Evolutionary conservation across 2,113 vertebrate genomes (phyloP), one percentile per base, ranked within the genome.

Genomic region (Psophia crepitans): DNA sequence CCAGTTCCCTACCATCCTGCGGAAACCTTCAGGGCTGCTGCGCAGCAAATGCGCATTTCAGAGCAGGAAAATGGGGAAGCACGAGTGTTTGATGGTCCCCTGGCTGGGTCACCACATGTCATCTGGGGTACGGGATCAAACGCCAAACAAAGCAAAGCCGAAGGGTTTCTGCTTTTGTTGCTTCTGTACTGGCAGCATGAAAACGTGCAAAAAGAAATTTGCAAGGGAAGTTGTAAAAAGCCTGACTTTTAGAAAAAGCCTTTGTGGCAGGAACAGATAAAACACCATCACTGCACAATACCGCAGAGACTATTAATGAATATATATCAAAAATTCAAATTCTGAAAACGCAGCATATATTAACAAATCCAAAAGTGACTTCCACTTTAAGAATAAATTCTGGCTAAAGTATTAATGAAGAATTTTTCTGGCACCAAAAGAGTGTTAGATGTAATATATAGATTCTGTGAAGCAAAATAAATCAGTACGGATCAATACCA

Each of bases 231-330:
- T 78, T 58, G 87, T 73, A 69, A 81, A 16, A 86, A 87, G 48
- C 18, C 56, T 61, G 48, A 74, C 79, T 95, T 95, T 75, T 14
- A 84, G 68, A 64, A 86, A 78, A 87, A 86, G 87, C 28, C 77
- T 94, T 92, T 92, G 83, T 96, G 92, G 66, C 53, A 93, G 69
- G 43, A 90, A 57, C 51, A 97, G 94, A 97, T 96, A 96, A 97
- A 97, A 93, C 60, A 80, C 16, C 46, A 61, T 23, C 51, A 35
- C 28, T 51, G 53, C 44, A 88, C 56, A 93, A 84, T 58, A 79
- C 87, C 3, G 0, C 33, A 93, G 85, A 90, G 85, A 64, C 84
- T 57, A 35, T 37, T 92, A 91, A 96, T 95, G 91, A 96, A 96
- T 94, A 95, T 94, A 95, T 77, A 95, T 95, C 89, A 96, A 95